Conservation (phyloP, 2,113 vertebrate genomes). For the Bolborhynchus lineola region DNA sequence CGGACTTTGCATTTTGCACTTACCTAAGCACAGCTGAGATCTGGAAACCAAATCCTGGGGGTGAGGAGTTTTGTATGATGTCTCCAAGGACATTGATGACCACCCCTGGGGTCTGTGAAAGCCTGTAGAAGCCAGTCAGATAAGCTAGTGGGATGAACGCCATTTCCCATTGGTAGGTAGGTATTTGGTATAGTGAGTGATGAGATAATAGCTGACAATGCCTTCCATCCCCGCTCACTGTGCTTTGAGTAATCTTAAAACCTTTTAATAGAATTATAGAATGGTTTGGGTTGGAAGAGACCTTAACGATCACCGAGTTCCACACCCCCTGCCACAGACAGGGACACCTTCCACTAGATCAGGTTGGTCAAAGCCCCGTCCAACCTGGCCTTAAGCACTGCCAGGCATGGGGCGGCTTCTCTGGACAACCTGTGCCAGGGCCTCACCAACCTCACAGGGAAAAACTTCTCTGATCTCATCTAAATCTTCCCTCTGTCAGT, state of each 20-base stretch:
- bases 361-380: neutral
- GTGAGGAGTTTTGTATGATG: accelerated
- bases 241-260: neutral
- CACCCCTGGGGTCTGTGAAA: neutral
- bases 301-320: neutral
- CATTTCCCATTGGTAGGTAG: neutral
- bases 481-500: neutral
- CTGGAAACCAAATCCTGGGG: neutral
- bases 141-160: neutral
- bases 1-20: neutral
- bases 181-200: too few species aligned
- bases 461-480: neutral
- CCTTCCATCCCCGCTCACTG: neutral
- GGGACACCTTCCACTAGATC: neutral
- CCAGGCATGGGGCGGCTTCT: neutral
- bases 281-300: neutral
- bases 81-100: neutral
- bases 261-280: neutral
- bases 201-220: neutral
- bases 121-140: neutral
- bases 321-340: neutral
- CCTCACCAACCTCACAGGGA: neutral
- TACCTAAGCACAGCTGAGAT: neutral
- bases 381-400: neutral
- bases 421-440: neutral